A percentile compares a stretch with the other conserved stretches of the same genome.
Conservation (phyloP, 1,140 invertebrate species). For the Copidosoma floridanum region DNA sequence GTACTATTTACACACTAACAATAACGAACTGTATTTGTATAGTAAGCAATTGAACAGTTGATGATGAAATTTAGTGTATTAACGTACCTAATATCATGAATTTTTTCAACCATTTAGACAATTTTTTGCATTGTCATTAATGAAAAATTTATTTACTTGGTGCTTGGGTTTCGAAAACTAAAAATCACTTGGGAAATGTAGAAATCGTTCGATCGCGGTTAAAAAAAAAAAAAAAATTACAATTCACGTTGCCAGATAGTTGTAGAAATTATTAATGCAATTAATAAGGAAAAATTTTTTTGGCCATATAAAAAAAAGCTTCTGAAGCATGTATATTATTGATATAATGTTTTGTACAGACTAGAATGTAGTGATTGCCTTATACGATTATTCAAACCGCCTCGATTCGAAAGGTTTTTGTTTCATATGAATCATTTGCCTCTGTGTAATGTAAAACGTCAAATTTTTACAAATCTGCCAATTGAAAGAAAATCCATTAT, state of each 20-base stretch:
- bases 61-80: too few relatives aligned
- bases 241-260: slow-evolving; percentile 12
- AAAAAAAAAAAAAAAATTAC: background rate
- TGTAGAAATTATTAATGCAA: slow-evolving; percentile 7
- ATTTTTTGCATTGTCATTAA: slow-evolving; percentile 1
- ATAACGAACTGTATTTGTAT: too few relatives aligned
- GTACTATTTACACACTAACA: too few relatives aligned
- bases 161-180: slow-evolving; percentile 13
- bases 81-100: too few relatives aligned
- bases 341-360: slow-evolving; percentile 8
- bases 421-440: too few relatives aligned
- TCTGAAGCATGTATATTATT: slow-evolving; percentile 1
- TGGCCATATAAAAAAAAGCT: slow-evolving; percentile 10
- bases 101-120: too few relatives aligned
- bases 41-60: too few relatives aligned
- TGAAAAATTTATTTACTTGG: slow-evolving; percentile 10
- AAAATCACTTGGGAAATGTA: slow-evolving; percentile 2
- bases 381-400: background rate
- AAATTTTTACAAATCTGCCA: too few relatives aligned
- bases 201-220: too few relatives aligned
- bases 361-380: background rate
- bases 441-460: too few relatives aligned
- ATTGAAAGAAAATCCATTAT: too few relatives aligned
- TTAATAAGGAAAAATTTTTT: background rate
- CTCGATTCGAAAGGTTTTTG: too few relatives aligned